A percentile compares a stretch with the other conserved stretches of the same genome.
Evolutionary conservation across 2,888 invertebrate species (phyloP).

Genomic region (Crioceris asparagi): DNA sequence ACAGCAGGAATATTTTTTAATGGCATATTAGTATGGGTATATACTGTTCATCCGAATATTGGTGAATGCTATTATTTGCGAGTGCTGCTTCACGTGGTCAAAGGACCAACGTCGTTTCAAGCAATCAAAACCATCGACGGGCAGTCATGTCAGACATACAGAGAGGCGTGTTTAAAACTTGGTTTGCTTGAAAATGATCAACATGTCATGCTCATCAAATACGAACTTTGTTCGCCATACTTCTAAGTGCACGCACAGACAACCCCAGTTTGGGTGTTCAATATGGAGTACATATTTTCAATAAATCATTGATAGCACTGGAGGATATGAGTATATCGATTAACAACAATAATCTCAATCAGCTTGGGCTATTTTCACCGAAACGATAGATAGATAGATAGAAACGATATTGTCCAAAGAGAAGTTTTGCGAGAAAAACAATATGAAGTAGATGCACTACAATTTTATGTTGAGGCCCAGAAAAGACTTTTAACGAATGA

Average conservation of each 20-base stretch:
- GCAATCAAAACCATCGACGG: constrained; percentile 31
- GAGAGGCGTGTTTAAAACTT: neutral
- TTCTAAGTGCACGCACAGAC: constrained; percentile 21
- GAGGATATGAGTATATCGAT: neutral
- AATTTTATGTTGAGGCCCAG: neutral
- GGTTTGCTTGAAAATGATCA: neutral
- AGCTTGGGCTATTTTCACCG: neutral
- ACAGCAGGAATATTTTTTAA: constrained; percentile 16
- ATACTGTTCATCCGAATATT: constrained; percentile 10
- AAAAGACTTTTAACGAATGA: neutral
- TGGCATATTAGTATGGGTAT: neutral
- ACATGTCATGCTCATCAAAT: constrained; percentile 14
- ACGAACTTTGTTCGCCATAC: constrained; percentile 21
- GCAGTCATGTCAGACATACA: constrained; percentile 10
- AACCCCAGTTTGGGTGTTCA: constrained; percentile 10
- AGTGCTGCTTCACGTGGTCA: constrained; percentile 23
- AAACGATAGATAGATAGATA: neutral
- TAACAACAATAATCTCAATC: neutral
- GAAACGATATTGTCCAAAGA: neutral
- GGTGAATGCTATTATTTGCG: constrained; percentile 27
- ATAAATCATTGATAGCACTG: neutral
- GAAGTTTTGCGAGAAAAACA: neutral
- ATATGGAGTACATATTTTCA: neutral
- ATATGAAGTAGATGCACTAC: neutral
- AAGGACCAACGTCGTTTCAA: constrained; percentile 24